Percentiles rank a stretch among this genome's conserved stretches.
These are phyloP conservation scores for Hydrotaea diabolus DNA, from an alignment of 2,888 invertebrate genomes.

Conservation along the genomic window DNA sequence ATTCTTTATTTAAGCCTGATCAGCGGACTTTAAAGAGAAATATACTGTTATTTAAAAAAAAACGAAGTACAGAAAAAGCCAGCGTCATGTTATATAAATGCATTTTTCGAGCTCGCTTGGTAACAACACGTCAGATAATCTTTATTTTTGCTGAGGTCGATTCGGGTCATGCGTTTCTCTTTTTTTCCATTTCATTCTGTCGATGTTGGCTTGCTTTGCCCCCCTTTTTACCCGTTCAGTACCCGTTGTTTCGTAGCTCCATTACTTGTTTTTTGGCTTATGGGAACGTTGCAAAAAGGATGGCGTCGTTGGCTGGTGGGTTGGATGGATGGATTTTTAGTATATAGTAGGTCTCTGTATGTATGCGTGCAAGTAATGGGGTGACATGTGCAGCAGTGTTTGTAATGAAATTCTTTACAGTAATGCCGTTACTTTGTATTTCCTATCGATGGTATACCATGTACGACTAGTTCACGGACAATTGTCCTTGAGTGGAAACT, in stretches of 20 bases:
- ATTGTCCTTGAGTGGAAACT: background rate
- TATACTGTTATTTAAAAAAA: background rate
- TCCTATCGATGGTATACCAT: background rate
- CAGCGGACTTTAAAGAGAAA: background rate
- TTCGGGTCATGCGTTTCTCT: constrained; percentile 53
- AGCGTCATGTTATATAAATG: background rate
- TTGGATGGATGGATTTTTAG: background rate
- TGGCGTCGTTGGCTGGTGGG: background rate
- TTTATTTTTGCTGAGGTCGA: constrained; percentile 54
- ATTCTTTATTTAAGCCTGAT: background rate
- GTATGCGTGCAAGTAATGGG: background rate
- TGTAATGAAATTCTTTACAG: background rate
- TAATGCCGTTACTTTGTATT: constrained; percentile 11
- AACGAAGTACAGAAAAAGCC: background rate
- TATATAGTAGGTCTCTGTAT: background rate
- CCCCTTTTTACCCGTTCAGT: constrained; percentile 14
- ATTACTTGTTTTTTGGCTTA: constrained; percentile 41
- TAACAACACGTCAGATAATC: constrained; percentile 35
- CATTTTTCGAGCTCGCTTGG: constrained; percentile 18
- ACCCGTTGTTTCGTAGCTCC: background rate
- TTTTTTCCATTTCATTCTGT: background rate
- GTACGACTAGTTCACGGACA: background rate
- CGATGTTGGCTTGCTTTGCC: background rate
- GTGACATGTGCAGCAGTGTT: background rate
- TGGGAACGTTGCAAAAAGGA: background rate